Evolutionary conservation across 2,888 invertebrate genomes (phyloP), one percentile per base, ranked within the genome.

Genomic region (Tillus elongatus): DNA sequence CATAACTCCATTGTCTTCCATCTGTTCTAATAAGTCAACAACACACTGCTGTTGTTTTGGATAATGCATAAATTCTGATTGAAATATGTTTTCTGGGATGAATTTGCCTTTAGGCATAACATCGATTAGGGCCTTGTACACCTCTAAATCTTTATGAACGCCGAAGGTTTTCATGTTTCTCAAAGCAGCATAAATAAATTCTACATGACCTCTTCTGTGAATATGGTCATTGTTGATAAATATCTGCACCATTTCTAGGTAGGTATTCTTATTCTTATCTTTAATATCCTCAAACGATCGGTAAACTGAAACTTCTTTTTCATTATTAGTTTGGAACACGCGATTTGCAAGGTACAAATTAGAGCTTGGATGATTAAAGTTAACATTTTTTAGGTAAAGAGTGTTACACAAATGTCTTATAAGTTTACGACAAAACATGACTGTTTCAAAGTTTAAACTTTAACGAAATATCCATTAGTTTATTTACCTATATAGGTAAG

Each of bases 41-140:
- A 84, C 84, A 64, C 91, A 90, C 44, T 91, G 83, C 56, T 99
- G 97, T 57, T 99, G 97, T 60, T 88, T 88, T 0, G 95, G 93
- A 68, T 86, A 96, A 62, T 95, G 91, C 77, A 84, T 77, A 53
- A 93, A 87, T 63, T 92, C 90, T 0, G 82, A 77, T 72, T 95
- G 89, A 63, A 88, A 79, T 29, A 80, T 67, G 60, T 86, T 92
- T 19, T 67, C 67, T 0, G 97, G 81, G 45, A 95, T 77, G 66
- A 91, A 83, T 62, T 77, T 84, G 29, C 90, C 89, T 64, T 92
- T 87, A 0, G 93, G 91, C 61, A 96, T 71, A 27, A 93, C 74
- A 58, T 91, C 79, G 26, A 95, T 67, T 33, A 96, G 57, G 12
- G 79, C 74, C 63, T 89, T 96, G 59, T 96, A 96, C 0, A 79